Base-by-base conservation (phyloP, 2,797 vertebrate species). In the Hemitrygon akajei region DNA sequence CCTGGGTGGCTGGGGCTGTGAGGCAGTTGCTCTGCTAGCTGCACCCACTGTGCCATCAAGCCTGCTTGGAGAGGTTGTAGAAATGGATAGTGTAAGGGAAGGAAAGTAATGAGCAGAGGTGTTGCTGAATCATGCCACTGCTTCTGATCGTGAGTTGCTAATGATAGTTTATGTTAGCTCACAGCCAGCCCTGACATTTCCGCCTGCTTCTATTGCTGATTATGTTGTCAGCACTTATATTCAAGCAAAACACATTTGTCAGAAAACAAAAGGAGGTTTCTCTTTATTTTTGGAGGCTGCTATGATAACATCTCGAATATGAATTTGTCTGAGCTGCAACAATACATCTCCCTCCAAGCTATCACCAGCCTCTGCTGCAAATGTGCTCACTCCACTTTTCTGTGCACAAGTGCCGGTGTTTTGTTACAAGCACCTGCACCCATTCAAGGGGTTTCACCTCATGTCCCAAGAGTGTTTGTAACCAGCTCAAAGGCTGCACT, bases 131-230 rank as follows among this genome's bases (percentile, higher is more conserved):
- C 16, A 66, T 66, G 14, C 58, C n/a, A 89, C 14, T 66, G 86
- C 63, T 34, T 58, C 60, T 66, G 7, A 66, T 18, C 34, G 60
- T 63, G 30, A n/a, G 60, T 20, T 20, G 7, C 60, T 66, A 56
- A 87, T 87, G 60, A 66, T 89, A 66, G n/a, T 89, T 89, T 66
- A 63, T 9, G 1, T 89, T 89, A 66, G 86, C 20, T 89, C 86
- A 66, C n/a, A 34, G n/a, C 16, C 14, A 89, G 86, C 60, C 6
- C 7, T 37, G 60, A 14, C n/a, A 66, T 34, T 63, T 89, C 16
- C 30, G n/a, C 27, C 30, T 34, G 86, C 7, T 63, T 34, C 7
- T 18, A 20, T 66, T n/a, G 60, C 60, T 87, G 40, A 56, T 58
- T 84, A 58, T 58, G 40, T 27, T 66, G 60, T 89, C 60, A 84